Percentiles rank a stretch among this genome's conserved stretches.
phyloP scores from a whole-genome alignment of 2,113 vertebrate species.

The Macrotus californicus region DNA sequence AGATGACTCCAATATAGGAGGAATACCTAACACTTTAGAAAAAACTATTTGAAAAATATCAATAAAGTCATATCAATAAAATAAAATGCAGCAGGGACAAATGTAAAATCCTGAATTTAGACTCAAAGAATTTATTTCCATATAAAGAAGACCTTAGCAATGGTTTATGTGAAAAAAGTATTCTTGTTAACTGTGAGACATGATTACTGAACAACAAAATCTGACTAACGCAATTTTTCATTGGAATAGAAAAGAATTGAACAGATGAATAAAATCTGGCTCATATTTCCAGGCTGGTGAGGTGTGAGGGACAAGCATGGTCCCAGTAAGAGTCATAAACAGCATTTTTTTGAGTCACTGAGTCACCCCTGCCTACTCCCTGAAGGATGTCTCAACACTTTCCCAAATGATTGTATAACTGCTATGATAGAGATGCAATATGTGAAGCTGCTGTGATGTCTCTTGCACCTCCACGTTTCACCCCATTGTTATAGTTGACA shows the following conservation, averaged over 20 bases:
- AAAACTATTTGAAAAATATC: neutral
- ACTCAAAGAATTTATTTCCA: neutral
- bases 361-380: neutral
- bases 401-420: neutral
- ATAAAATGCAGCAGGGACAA: neutral
- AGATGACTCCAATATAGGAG: neutral
- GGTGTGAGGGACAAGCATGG: neutral
- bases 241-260: neutral
- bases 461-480: neutral
- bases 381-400: neutral
- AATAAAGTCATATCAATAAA: neutral
- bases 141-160: neutral
- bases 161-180: neutral
- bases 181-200: neutral
- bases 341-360: neutral
- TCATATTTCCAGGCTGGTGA: neutral
- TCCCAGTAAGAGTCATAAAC: neutral
- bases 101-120: neutral
- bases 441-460: neutral
- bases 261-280: neutral
- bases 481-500: neutral
- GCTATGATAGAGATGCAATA: neutral
- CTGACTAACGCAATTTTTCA: neutral
- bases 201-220: constrained; percentile 5
- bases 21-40: neutral